Evolutionary conservation across 1,140 invertebrate genomes (phyloP), one percentile per base, ranked within the genome.

Genomic region (Zaprionus ornatus): DNA sequence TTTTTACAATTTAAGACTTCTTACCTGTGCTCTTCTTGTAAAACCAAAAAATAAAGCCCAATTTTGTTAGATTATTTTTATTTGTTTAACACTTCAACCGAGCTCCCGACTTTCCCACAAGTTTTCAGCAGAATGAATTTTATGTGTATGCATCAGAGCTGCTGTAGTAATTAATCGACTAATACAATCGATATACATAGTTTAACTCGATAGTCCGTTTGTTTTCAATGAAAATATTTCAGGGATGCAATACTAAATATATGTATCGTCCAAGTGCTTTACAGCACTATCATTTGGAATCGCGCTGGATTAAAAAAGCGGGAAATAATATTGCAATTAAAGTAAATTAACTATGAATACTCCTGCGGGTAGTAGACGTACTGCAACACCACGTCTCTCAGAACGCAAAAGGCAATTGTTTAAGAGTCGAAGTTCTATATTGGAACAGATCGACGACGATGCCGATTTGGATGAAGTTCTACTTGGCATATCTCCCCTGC

Each of bases 321-420:
- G 84, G 84, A 87, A 63, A 66, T 77, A 67, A 70, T 55, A 68
- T 74, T 80, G 66, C 80, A 68, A 67, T 45, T 59, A 69, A 77
- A 59, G 61, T 65, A 54, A 23, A 12, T 27, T 21, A 54, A 77
- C 59, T 17, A 92, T 92, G 91, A 82, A 92, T 48, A 92, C 91
- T 45, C 91, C 91, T 27, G 80, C 62, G 52, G 78, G 74, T 57
- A 80, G 65, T 73, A 70, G 81, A 17, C 82, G 91, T 21, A 63
- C 50, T 29, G 62, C 80, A 25, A 92, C 91, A 12, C 91, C 91
- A 9, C 71, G 82, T 4, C 64, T 84, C 13, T 92, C 91, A 10
- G 91, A 90, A 54, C 71, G 91, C 5, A 92, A 92, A 37, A 85
- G 86, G 6, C 86, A 81, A 56, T 55, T 92, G 21, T 92, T 92